A percentile compares a stretch with the other conserved stretches of the same genome.
Evolutionary conservation across 2,113 vertebrate genomes (phyloP).

Genomic region (Bubo bubo): DNA sequence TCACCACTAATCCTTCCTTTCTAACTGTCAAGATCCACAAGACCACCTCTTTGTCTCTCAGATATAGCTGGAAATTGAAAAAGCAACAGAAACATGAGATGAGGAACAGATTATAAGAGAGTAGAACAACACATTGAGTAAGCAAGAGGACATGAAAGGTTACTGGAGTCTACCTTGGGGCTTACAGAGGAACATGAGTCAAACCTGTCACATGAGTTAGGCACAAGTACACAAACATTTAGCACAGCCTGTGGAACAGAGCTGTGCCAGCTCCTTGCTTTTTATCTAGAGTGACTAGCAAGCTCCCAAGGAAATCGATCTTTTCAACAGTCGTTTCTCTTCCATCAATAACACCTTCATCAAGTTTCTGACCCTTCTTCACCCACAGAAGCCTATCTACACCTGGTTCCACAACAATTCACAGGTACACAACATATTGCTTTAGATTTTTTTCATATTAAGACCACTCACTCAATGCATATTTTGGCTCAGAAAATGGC

Average conservation of each 20-base stretch:
- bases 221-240: not conserved
- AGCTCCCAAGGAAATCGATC: not conserved
- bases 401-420: not conserved
- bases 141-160: not conserved
- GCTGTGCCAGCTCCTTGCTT: not conserved
- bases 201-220: not conserved
- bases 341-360: not conserved
- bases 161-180: not conserved
- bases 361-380: not conserved
- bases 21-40: constrained; percentile 51
- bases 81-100: constrained; percentile 37
- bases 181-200: not conserved
- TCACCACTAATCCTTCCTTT: constrained; percentile 46
- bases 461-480: not conserved
- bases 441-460: not conserved
- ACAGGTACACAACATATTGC: not conserved
- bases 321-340: not conserved
- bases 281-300: not conserved
- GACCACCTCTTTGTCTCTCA: constrained; percentile 44
- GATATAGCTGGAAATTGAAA: constrained; percentile 51
- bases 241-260: not conserved
- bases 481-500: not conserved
- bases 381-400: not conserved
- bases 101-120: constrained; percentile 25
- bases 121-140: constrained; percentile 49